phyloP scores from a whole-genome alignment of 2,888 invertebrate species.

The Habrosyne pyritoides region DNA sequence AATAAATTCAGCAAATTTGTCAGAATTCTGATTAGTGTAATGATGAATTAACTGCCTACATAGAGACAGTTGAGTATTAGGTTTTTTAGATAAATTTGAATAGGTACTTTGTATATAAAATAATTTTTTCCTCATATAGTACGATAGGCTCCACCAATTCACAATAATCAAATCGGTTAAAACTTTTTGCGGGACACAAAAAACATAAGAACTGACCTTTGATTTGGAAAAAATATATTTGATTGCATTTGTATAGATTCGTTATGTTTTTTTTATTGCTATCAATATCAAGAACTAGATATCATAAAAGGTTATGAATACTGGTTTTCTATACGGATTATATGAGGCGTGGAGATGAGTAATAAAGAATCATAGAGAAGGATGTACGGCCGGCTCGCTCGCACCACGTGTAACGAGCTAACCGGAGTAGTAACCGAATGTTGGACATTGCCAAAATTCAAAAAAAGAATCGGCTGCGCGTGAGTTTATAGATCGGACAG shows the following conservation, averaged over 20 bases:
- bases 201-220: background rate
- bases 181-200: background rate
- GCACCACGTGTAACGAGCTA: slow-evolving; percentile 13
- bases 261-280: background rate
- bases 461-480: slow-evolving; percentile 22
- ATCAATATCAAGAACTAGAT: slow-evolving; percentile 3
- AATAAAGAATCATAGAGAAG: background rate
- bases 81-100: background rate
- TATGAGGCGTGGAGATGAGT: background rate
- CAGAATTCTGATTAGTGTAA: too few relatives aligned
- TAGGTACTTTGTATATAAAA: background rate
- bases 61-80: background rate
- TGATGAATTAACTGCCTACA: background rate
- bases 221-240: background rate
- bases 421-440: slow-evolving; percentile 5
- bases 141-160: background rate
- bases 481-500: slow-evolving; percentile 8
- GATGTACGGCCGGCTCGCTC: background rate
- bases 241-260: slow-evolving; percentile 1
- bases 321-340: background rate
- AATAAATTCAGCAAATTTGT: too few relatives aligned
- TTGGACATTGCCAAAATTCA: slow-evolving; percentile 25
- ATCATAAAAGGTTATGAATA: background rate
- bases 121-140: background rate
- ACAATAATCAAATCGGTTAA: background rate